These are phyloP conservation scores for Palythoa grandiflora DNA, from an alignment of 92 coral and sea anemone species.

Conservation along the genomic window DNA sequence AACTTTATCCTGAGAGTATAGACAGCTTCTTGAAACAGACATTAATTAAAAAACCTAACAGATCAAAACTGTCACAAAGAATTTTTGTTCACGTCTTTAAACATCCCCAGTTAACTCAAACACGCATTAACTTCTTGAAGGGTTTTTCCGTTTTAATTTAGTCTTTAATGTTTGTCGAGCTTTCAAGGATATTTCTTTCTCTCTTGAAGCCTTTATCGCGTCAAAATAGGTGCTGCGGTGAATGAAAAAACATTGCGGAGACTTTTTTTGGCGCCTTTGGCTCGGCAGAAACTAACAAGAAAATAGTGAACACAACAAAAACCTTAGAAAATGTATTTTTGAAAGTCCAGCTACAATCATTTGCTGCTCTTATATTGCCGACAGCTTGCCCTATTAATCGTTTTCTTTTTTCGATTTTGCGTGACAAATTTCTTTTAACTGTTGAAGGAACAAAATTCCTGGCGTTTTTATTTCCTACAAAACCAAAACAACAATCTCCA, in stretches of 20 bases:
- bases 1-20: not conserved
- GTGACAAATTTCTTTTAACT: too few species aligned
- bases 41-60: not conserved
- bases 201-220: not conserved
- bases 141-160: slow-evolving; percentile 13
- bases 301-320: too few species aligned
- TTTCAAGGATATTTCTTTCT: not conserved
- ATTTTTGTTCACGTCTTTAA: not conserved
- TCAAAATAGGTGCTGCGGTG: not conserved
- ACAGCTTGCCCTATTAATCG: too few species aligned
- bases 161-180: slow-evolving; percentile 17
- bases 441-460: too few species aligned
- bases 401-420: too few species aligned
- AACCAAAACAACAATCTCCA: too few species aligned
- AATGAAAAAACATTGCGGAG: not conserved
- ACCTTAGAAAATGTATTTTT: too few species aligned
- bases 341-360: too few species aligned
- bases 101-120: not conserved
- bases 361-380: too few species aligned
- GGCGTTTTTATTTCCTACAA: too few species aligned
- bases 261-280: not conserved
- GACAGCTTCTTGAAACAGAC: not conserved
- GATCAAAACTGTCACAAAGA: not conserved
- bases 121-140: slow-evolving; percentile 18
- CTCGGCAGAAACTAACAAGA: too few species aligned